A percentile compares a stretch with the other conserved stretches of the same genome.
Evolutionary conservation across 2,888 invertebrate genomes (phyloP).

Genomic region (Dasypogon diadema): DNA sequence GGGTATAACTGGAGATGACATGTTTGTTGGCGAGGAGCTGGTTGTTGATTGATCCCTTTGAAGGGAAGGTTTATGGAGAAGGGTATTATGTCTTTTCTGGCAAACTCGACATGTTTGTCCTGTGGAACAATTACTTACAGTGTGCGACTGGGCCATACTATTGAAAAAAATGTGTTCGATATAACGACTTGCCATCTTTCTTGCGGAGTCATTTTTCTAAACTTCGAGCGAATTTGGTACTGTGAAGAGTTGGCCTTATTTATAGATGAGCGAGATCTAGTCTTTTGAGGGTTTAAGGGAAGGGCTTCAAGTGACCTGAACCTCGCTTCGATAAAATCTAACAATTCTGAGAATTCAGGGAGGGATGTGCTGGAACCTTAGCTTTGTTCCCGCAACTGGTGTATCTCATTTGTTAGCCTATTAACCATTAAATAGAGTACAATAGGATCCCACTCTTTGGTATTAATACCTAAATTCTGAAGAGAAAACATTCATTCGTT

Average conservation of each 20-base stretch:
- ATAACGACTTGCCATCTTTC: background rate
- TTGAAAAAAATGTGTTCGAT: background rate
- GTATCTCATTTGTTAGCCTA: background rate
- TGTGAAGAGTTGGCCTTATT: background rate
- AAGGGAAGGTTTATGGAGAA: background rate
- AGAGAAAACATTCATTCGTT: background rate
- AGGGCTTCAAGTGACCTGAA: constrained; percentile 19
- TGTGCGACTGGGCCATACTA: background rate
- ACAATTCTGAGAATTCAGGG: background rate
- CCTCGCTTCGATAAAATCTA: constrained; percentile 18
- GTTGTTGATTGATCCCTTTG: background rate
- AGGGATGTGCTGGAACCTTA: background rate
- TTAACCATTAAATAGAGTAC: constrained; percentile 10
- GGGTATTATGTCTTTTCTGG: background rate
- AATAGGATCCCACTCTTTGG: constrained; percentile 2
- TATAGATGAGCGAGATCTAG: background rate
- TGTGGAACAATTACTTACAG: background rate
- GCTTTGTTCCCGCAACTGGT: constrained; percentile 13
- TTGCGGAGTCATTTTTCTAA: background rate
- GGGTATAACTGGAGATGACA: background rate
- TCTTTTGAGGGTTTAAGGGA: background rate
- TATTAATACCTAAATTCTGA: background rate
- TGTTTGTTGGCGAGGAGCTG: background rate
- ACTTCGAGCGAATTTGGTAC: background rate
- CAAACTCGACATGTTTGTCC: constrained; percentile 5